Base-by-base conservation (phyloP, 2,797 vertebrate species). In the Pseudomugil tenellus region DNA sequence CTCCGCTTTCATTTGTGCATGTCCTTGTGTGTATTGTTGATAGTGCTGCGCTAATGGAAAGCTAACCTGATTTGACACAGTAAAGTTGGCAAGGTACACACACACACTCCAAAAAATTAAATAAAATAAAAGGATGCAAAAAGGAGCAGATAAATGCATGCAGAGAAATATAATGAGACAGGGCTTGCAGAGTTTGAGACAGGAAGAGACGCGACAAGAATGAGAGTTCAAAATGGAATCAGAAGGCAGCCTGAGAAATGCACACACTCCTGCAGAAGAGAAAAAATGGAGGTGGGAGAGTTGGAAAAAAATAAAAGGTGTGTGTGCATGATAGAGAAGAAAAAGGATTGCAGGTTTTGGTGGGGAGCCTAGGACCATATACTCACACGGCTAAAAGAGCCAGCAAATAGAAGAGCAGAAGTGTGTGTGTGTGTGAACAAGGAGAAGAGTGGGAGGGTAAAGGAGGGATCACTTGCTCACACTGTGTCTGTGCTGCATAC, bases 81-180 rank as follows among this genome's bases (percentile, higher is more conserved):
- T 31, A 6, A 60, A 70, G 53, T 58, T 5, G 58, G 46, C 46
- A 16, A 72, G 46, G 74, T 39, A 32, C 32, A 32, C 32, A 6
- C 51, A 58, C 19, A 21, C 29, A 39, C 53, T 29, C n/a, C 31
- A 52, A 16, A 55, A 65, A 32, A 17, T 39, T 39, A 6, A 19
- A 41, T 6, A 3, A 37, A 19, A 41, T 7, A 8, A 43, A 41
- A n/a, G 6, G 37, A 37, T 54, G 59, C 3, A 9, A 37, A 14
- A 4, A 16, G 14, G 13, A 74, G 78, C 80, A 71, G 68, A 63
- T 80, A 71, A 64, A 67, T 46, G 53, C 68, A 76, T 41, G 32
- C 64, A 67, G 39, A 31, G 55, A 72, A 72, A 72, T 70, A 72
- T 85, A 85, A 86, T 72, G 69, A 86, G 80, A 80, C 55, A 63